Conservation (phyloP, 2,888 invertebrate species). For the Hipparchia sbordonii region DNA sequence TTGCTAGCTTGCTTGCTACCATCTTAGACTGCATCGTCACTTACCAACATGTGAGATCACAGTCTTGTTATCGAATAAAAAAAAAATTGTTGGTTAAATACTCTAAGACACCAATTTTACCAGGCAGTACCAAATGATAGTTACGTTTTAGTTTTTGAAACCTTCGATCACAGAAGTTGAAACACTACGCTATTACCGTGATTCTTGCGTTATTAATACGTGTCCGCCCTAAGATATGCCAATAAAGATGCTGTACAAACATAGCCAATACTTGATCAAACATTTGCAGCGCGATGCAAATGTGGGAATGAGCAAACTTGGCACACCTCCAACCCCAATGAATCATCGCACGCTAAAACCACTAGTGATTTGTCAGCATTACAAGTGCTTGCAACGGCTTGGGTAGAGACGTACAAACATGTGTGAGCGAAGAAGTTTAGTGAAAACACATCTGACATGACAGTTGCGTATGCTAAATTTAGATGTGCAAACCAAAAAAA, state of each 20-base stretch:
- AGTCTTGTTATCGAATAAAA: too few relatives aligned
- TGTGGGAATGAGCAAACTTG: constrained; percentile 45
- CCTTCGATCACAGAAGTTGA: too few relatives aligned
- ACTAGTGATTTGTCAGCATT: constrained; percentile 73
- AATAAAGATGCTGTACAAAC: not conserved
- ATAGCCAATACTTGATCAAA: constrained; percentile 20
- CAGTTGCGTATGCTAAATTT: constrained; percentile 30
- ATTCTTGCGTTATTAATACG: too few relatives aligned
- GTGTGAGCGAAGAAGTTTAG: constrained; percentile 30
- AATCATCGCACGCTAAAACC: constrained; percentile 70
- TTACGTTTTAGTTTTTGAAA: too few relatives aligned
- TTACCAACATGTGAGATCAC: too few relatives aligned
- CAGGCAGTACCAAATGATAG: too few relatives aligned
- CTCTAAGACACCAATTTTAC: too few relatives aligned
- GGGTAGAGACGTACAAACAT: constrained; percentile 38
- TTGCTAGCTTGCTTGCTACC: too few relatives aligned
- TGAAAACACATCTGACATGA: constrained; percentile 25
- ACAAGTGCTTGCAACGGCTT: constrained; percentile 48
- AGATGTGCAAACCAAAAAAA: constrained; percentile 12
- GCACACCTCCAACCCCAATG: constrained; percentile 67
- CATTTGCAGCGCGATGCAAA: constrained; percentile 27
- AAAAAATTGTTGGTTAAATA: too few relatives aligned
- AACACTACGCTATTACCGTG: too few relatives aligned
- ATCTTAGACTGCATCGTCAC: too few relatives aligned
- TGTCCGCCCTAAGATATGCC: not conserved